Base-by-base conservation (phyloP, 1,140 invertebrate genomes). In the Drosophila insularis region DNA sequence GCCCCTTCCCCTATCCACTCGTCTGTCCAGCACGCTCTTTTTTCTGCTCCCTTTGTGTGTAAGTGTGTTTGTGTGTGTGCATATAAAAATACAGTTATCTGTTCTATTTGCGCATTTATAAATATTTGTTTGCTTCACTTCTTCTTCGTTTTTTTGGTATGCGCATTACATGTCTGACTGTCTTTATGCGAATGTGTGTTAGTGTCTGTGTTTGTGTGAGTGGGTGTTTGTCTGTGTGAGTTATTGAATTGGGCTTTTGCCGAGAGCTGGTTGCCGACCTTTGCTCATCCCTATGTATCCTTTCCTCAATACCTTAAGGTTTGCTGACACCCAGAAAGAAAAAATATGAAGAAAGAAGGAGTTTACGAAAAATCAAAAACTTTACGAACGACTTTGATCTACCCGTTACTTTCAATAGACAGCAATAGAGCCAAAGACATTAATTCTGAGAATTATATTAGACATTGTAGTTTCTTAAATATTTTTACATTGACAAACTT, bases 31-130 rank as follows among this genome's bases (percentile, higher is more conserved):
- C 82, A 50, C 7, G 43, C 43, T 50, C 43, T 8, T 50, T 56
- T 56, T 19, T 31, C 55, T 54, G 63, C 46, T 64, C 37, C 54
- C 40, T 61, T 23, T 68, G 43, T 37, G 31, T 37, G 63, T 2
- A 8, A 10, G 73, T 60, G 59, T 68, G 35, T 58, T 53, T 60
- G 68, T 64, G 65, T 46, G 78, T 81, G 79, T 81, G 79, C 78
- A 86, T 86, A 85, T 85, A 81, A 85, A 86, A 85, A 85, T 81
- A 85, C 81, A 81, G 78, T 87, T 87, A 86, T 86, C 82, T 86
- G 79, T 87, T 86, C 82, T 86, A 86, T 87, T 81, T 81, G 79
- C 84, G 79, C 82, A 82, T 86, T 86, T 86, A 86, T 86, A 86
- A 86, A 86, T 86, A 86, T 86, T 86, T 86, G 82, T 73, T 86